Base-by-base conservation (phyloP, 2,113 vertebrate genomes). In the Trachemys scripta region DNA sequence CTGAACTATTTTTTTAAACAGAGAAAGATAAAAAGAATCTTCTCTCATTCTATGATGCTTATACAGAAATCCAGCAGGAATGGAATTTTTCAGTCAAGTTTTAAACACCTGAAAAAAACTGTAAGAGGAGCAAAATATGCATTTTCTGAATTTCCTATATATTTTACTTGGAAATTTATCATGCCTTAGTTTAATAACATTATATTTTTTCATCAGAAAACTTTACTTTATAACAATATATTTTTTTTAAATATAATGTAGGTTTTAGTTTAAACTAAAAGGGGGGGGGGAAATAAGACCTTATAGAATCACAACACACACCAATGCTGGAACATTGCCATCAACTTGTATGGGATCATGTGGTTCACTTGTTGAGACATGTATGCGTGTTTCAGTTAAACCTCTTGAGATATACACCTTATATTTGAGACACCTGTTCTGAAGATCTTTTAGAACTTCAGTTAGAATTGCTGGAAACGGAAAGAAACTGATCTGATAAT, bases 391-490 rank as follows among this genome's bases (percentile, higher is more conserved):
- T 97, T 95, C 96, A 89, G 94, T 97, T 97, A 96, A 96, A 96
- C 89, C 91, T 96, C 96, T 88, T 25, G 76, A 95, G 92, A 94
- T 89, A 69, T 25, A 96, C 88, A 97, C 96, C 96, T 97, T 97
- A 88, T 79, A 97, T 95, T 89, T 97, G 91, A 93, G 96, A 87
- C 96, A 97, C 96, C 95, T 97, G 97, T 87, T 94, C 79, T 0
- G 2, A 80, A 90, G 89, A 92, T 88, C 79, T 95, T 92, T 85
- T 51, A 97, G 92, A 97, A 97, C 93, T 95, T 95, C 93, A 69
- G 96, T 97, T 97, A 97, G 94, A 97, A 92, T 90, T 89, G 91
- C 92, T 97, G 81, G 92, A 97, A 97, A 95, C 25, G 69, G 97
- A 97, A 97, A 91, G 88, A 96, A 96, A 96, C 82, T 45, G 54